Conservation (phyloP, 2,797 vertebrate species). For the Gambusia yucatana region DNA sequence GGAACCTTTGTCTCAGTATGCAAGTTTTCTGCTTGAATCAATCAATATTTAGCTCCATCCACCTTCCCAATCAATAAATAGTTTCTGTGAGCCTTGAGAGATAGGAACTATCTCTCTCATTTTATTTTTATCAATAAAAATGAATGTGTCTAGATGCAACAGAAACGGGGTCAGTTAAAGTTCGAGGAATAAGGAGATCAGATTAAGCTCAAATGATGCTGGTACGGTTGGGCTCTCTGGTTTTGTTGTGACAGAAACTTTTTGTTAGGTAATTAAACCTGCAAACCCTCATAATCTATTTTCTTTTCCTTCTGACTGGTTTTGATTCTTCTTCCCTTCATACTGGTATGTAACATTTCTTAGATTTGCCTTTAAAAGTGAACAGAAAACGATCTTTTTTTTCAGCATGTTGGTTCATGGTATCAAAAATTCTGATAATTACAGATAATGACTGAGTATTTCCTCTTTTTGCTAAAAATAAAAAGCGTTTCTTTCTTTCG, state of each 20-base stretch:
- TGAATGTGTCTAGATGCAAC: background rate
- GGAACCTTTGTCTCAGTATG: background rate
- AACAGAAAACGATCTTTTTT: background rate
- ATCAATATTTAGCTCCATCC: background rate
- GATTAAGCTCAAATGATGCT: background rate
- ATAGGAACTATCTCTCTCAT: too few species aligned
- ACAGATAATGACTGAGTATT: background rate
- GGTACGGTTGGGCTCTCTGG: background rate
- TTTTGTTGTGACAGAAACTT: background rate
- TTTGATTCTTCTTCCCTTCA: background rate
- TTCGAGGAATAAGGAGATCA: background rate
- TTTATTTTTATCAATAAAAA: background rate
- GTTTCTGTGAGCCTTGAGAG: background rate
- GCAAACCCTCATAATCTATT: background rate
- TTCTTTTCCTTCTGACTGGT: background rate
- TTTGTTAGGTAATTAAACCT: background rate
- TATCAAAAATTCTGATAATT: background rate
- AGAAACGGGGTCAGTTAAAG: slow-evolving; percentile 2
- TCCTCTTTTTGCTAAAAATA: background rate
- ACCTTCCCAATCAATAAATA: background rate
- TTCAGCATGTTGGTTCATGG: background rate
- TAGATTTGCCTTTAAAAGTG: background rate
- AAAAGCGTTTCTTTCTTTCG: background rate
- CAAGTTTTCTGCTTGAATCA: background rate
- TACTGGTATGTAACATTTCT: background rate